Evolutionary conservation across 2,113 vertebrate genomes (phyloP).

Genomic region (Gasterosteus aculeatus): DNA sequence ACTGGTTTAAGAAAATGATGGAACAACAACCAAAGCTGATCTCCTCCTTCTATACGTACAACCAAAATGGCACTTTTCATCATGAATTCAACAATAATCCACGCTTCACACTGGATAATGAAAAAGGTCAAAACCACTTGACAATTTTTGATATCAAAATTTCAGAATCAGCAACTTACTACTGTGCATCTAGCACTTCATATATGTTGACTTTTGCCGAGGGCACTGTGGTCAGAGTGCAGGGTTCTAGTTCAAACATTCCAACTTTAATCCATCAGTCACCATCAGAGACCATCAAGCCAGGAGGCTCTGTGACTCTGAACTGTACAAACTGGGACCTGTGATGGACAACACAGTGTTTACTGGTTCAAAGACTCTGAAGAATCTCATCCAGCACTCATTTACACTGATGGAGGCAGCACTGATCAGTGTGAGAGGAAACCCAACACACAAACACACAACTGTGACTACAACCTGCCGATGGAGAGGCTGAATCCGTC

Average conservation of each 20-base stretch:
- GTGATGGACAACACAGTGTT: too few relatives aligned
- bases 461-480: too few relatives aligned
- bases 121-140: slow-evolving; percentile 12
- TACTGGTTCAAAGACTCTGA: too few relatives aligned
- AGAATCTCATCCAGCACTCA: too few relatives aligned
- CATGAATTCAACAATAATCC: slow-evolving; percentile 38
- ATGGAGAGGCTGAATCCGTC: too few relatives aligned
- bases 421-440: too few relatives aligned
- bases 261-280: slow-evolving; percentile 15
- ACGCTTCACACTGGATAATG: slow-evolving; percentile 26
- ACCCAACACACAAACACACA: too few relatives aligned
- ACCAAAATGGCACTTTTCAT: neutral
- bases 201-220: slow-evolving; percentile 13
- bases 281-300: too few relatives aligned
- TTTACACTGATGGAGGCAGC: too few relatives aligned
- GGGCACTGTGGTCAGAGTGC: slow-evolving; percentile 31
- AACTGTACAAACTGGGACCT: too few relatives aligned
- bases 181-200: neutral
- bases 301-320: too few relatives aligned
- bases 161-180: slow-evolving; percentile 58
- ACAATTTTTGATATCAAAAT: slow-evolving; percentile 5
- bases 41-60: neutral
- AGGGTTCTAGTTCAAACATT: neutral
- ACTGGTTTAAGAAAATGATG: slow-evolving; percentile 55
- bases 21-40: slow-evolving; percentile 44